Conservation (phyloP, 2,113 vertebrate genomes). For the Nettapus auritus region DNA sequence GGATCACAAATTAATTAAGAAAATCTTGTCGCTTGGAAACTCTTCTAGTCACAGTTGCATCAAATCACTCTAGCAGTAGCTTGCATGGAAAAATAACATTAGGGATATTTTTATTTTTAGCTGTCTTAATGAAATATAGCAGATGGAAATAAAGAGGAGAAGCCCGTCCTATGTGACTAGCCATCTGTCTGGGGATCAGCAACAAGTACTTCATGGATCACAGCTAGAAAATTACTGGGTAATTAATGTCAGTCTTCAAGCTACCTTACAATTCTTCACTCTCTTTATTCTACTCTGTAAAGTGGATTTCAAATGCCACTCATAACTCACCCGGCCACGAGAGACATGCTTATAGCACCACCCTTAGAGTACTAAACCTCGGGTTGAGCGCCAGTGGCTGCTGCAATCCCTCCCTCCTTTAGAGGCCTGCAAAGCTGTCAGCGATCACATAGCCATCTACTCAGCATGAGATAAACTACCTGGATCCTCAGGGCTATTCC, state of each 20-base stretch:
- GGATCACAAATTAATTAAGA: constrained; percentile 54
- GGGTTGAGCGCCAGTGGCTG: neutral
- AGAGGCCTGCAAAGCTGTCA: neutral
- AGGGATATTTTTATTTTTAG: constrained; percentile 63
- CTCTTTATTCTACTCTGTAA: neutral
- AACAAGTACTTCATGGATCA: constrained; percentile 43
- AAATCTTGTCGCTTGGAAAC: constrained; percentile 49
- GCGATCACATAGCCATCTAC: neutral
- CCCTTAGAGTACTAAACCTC: neutral
- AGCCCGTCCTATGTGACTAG: constrained; percentile 36
- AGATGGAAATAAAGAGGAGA: constrained; percentile 69
- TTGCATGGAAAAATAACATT: constrained; percentile 57
- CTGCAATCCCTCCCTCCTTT: neutral
- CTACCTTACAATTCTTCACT: constrained; percentile 4
- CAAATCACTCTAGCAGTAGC: constrained; percentile 30
- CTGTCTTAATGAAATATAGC: constrained; percentile 65
- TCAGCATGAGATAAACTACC: neutral
- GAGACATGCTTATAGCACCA: accelerated
- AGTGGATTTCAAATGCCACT: neutral
- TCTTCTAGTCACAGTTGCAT: neutral
- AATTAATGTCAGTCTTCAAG: constrained; percentile 50
- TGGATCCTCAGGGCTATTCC: neutral
- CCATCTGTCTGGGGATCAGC: constrained; percentile 67
- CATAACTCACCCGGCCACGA: neutral
- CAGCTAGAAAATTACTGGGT: constrained; percentile 49